Evolutionary conservation across 2,888 invertebrate species (phyloP), one percentile per base, ranked within the genome.

Genomic region (Ganaspis brasiliensis): DNA sequence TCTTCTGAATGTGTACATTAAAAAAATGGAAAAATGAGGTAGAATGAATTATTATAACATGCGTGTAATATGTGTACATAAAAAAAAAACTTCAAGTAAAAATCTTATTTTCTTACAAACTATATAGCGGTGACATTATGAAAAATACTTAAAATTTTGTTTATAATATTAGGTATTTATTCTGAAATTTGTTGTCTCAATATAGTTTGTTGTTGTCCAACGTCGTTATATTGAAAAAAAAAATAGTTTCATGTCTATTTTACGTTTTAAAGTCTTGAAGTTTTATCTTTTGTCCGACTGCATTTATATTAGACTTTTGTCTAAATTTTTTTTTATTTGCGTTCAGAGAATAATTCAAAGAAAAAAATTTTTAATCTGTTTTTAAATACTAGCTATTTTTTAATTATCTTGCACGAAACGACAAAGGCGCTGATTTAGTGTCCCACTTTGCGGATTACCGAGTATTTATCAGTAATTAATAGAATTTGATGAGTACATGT

Each of bases 81-180:
- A 82, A 84, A 89, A 90, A 82, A 84, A 89, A 89, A 87, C 87
- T 85, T 88, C 87, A 88, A 89, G 88, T 88, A 87, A 89, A 89
- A 82, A 90, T 90, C 86, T 90, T 90, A 90, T 90, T 90, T 90
- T 90, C 90, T 86, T 90, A 90, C 89, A 88, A 89, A 88, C 85
- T 87, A 87, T 86, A 87, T 88, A 89, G 86, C 82, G 87, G 83
- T 87, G 87, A 86, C 86, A 87, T 84, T 86, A 85, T 82, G 84
- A 85, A 85, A 84, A 88, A 87, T 89, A 89, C 85, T 89, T 88
- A 85, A 86, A 77, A 83, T 87, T 85, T 83, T 80, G 79, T 88
- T n/a, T 85, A 81, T 87, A 85, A 87, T 85, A 84, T 87, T 87
- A 85, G 86, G 85, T 89, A 89, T 89, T 88, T 88, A 87, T 87